Conservation (phyloP, 2,113 vertebrate species). For the Paramormyrops kingsleyae region DNA sequence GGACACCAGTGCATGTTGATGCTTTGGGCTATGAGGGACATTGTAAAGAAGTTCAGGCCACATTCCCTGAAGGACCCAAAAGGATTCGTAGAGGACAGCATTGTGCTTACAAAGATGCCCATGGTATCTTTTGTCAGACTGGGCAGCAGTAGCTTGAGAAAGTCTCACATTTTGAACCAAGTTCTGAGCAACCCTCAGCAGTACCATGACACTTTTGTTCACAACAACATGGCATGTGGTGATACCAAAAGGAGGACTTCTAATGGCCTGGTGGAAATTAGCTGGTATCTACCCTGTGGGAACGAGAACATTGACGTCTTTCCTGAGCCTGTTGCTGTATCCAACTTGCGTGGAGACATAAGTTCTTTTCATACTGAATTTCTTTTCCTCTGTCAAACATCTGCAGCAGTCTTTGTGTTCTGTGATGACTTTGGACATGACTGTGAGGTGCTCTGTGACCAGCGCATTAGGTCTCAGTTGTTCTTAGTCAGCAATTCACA, state of each 20-base stretch:
- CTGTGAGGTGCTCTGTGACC: conserved; percentile 42
- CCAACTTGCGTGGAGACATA: conserved; percentile 59
- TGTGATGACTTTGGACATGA: conserved; percentile 45
- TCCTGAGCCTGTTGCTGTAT: conserved; percentile 46
- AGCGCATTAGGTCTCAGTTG: conserved; percentile 33
- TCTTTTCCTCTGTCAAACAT: conserved; percentile 59
- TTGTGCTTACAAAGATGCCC: conserved; percentile 43
- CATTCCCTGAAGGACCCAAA: conserved; percentile 20
- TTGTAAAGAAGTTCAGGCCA: conserved; percentile 39
- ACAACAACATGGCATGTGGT: conserved; percentile 33
- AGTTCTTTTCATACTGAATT: conserved; percentile 51
- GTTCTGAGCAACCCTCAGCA: conserved; percentile 46
- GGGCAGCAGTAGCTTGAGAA: conserved; percentile 47
- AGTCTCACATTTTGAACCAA: conserved; percentile 56
- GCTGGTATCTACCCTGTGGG: conserved; percentile 55
- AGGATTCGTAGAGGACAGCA: conserved; percentile 26
- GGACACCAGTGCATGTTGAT: conserved; percentile 49
- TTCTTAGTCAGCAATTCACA: conserved; percentile 44
- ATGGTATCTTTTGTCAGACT: conserved; percentile 63
- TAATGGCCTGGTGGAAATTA: conserved; percentile 56
- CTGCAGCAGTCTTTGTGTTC: conserved; percentile 64
- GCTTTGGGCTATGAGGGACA: conserved; percentile 51
- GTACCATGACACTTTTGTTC: conserved; percentile 45
- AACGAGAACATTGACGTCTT: conserved; percentile 33
- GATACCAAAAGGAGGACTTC: conserved; percentile 50